Evolutionary conservation across 2,888 invertebrate species (phyloP), one percentile per base, ranked within the genome.

Genomic region (Eupeodes latifasciatus): DNA sequence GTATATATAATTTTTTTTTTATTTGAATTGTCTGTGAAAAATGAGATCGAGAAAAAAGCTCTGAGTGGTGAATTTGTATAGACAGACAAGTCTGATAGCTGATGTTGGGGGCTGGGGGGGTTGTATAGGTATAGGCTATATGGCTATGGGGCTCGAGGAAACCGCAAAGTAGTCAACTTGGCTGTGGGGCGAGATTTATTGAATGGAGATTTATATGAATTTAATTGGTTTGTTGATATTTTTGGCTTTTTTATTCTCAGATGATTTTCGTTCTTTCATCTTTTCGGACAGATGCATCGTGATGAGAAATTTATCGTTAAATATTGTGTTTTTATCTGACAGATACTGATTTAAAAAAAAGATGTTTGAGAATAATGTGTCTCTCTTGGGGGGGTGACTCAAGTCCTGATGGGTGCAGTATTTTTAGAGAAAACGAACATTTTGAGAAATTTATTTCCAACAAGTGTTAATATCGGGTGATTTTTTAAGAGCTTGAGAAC

Each of bases 161-260:
- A 9, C 5, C 5, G 47, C 12, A 57, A 44, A 53, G 62, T 49
- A 86, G 86, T 82, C 79, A 79, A 79, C 59, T 71, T 75, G 82
- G 79, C 86, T 82, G 27, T 27, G 79, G 55, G 72, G 12, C 53
- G 72, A 40, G 64, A 77, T 80, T 61, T 14, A 72, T 72, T 72
- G 44, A 27, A 72, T 72, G n/a, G n/a, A 75, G 75, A 85, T 81
- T 88, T 85, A 88, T 88, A 57, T 67, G 74, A 27, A 75, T 88
- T 88, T 88, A 88, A 88, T 88, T 81, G 88, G 74, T 75, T 71
- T 88, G 64, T 72, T 87, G 80, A 84, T 84, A 83, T 84, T 84
- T 77, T 75, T 67, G 34, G 11, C 49, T 53, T 67, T 47, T 12
- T n/a, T 77, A 27, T 27, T 27, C 27, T 55, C 40, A 61, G 14